Base-by-base conservation (phyloP, 2,888 invertebrate species). In the Lithophane leautieri region DNA sequence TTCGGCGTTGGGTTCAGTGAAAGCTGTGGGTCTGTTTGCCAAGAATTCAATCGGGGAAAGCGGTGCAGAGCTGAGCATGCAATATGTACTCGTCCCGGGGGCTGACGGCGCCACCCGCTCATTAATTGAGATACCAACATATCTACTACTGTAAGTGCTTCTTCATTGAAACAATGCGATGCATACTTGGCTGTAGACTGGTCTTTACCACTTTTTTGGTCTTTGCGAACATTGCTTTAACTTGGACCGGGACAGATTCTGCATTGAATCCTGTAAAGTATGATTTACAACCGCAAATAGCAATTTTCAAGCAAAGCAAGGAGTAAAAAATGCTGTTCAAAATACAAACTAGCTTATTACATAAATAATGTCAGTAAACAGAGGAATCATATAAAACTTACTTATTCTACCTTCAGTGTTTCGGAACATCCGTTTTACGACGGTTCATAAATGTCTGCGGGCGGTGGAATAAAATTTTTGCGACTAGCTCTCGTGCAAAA, bases 1-100 rank as follows among this genome's bases (percentile, higher is more conserved):
- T 71, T 83, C 68, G 74, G 54, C 70, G 73, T 61, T 56, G 69
- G 69, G 70, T 82, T 77, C 73, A 71, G 56, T 76, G 52, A 78
- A 80, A 79, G 80, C 81, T 58, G 82, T 73, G 81, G 76, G 76
- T 84, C 67, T 87, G 86, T 94, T 94, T 94, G 93, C 92, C 92
- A 93, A 92, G 93, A 93, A 93, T 93, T 94, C 93, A 94, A 94
- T 94, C 90, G 89, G 68, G 34, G 65, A 70, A 66, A 77, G 79
- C 74, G 63, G 54, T 74, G 86, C 71, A 71, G 78, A 78, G 84
- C 86, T 83, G 84, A 76, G 79, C 80, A 88, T 84, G 92, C 91
- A 91, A 92, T 92, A 91, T 91, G 90, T 87, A 89, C 86, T 86
- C 85, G 78, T 86, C 88, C 86, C 79, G 82, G 77, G 76, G 84